Evolutionary conservation across 1,140 invertebrate genomes (phyloP).

Genomic region (Apolygus lucorum): DNA sequence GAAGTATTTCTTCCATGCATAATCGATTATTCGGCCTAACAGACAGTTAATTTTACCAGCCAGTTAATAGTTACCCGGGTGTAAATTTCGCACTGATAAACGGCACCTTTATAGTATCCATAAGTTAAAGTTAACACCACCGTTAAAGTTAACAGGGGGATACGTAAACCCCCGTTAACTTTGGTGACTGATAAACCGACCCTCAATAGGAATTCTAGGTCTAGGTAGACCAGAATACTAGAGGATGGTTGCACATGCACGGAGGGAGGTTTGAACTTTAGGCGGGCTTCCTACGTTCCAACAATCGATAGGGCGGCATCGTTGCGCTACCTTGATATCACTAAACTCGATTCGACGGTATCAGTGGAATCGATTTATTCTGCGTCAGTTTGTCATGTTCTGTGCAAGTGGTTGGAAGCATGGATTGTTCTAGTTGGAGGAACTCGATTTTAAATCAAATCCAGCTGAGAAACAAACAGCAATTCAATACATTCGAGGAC

Average conservation of each 20-base stretch:
- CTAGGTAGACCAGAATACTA: not conserved
- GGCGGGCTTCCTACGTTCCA: not conserved
- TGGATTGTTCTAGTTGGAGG: constrained; percentile 41
- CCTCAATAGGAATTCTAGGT: not conserved
- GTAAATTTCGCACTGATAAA: too few species aligned
- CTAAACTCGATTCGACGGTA: not conserved
- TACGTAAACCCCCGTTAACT: too few species aligned
- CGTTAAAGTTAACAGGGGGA: too few species aligned
- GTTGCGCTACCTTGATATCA: not conserved
- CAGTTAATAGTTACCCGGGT: too few species aligned
- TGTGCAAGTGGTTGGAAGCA: constrained; percentile 3
- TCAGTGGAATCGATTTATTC: constrained; percentile 1
- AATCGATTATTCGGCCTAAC: too few species aligned
- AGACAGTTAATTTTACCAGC: too few species aligned
- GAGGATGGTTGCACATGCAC: not conserved
- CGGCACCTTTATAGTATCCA: too few species aligned
- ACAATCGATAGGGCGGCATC: too few species aligned
- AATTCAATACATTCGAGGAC: constrained; percentile 51
- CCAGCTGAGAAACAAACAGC: constrained; percentile 47
- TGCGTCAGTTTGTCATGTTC: constrained; percentile 15
- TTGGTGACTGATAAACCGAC: too few species aligned
- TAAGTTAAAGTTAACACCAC: too few species aligned
- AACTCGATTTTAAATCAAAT: constrained; percentile 48
- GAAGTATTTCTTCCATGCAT: too few species aligned
- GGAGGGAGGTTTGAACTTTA: not conserved